Conservation (phyloP, 1,140 invertebrate genomes). For the Psix sp. region DNA sequence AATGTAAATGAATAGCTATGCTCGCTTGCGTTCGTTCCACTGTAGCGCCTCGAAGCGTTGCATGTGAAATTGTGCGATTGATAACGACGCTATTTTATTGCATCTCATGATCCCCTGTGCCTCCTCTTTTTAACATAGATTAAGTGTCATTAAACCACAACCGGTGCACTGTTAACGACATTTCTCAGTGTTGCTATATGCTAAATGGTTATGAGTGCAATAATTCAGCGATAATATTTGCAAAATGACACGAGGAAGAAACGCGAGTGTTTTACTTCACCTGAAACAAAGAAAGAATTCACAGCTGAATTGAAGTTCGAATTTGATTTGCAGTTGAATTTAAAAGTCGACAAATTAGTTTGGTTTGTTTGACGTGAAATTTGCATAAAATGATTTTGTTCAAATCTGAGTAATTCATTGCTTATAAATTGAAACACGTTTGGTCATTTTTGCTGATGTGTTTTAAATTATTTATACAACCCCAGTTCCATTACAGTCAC, state of each 20-base stretch:
- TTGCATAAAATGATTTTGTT: no score
- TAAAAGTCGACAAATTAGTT: no score
- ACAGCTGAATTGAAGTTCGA: no score
- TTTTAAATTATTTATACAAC: neutral
- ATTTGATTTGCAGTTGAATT: no score
- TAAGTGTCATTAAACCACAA: slow-evolving; percentile 30
- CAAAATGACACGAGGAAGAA: neutral
- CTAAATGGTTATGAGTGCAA: slow-evolving; percentile 9
- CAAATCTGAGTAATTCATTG: no score
- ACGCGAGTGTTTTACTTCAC: no score
- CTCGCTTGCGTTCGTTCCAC: slow-evolving; percentile 2
- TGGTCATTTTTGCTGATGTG: no score
- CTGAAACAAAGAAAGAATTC: no score
- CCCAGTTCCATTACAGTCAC: neutral
- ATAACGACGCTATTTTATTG: slow-evolving; percentile 1
- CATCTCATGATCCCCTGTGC: neutral
- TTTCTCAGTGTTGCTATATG: no score
- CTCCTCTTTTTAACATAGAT: slow-evolving; percentile 17
- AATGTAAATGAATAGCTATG: slow-evolving; percentile 8
- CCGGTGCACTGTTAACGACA: slow-evolving; percentile 20
- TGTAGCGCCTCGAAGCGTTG: no score
- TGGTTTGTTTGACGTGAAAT: no score
- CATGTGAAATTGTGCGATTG: slow-evolving; percentile 5
- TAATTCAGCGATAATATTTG: slow-evolving; percentile 8
- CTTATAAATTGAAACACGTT: no score